Percentiles rank a stretch among this genome's conserved stretches.
These are phyloP conservation scores for Echinometra lucunter DNA, from an alignment of 53 echinoderm and acorn worm species.

Conservation along the genomic window DNA sequence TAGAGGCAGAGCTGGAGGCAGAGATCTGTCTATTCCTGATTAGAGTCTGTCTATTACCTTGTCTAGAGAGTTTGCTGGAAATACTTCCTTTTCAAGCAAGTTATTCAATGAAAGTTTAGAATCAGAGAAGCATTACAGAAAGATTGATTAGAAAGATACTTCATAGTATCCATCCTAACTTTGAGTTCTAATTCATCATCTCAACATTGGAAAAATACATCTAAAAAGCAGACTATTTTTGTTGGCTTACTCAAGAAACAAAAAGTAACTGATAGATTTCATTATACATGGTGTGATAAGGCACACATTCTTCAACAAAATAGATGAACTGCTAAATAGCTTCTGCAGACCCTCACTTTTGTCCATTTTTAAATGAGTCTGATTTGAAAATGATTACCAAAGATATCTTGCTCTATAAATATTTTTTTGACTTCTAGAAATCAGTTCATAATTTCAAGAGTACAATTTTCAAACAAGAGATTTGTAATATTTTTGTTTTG, in stretches of 20 bases:
- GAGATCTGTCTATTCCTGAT: slow-evolving; percentile 27
- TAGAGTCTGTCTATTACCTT: slow-evolving; percentile 23
- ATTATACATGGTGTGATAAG: neutral
- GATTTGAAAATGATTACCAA: neutral
- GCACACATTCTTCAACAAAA: neutral
- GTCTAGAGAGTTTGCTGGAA: slow-evolving; percentile 63
- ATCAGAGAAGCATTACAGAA: neutral
- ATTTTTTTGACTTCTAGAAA: neutral
- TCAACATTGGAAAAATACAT: neutral
- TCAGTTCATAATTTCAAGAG: neutral
- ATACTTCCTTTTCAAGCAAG: neutral
- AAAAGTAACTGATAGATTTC: neutral
- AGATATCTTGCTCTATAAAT: neutral
- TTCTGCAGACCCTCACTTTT: neutral
- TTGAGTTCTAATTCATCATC: neutral
- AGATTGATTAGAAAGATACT: neutral
- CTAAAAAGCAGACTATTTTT: neutral
- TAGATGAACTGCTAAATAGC: neutral
- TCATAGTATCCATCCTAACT: neutral
- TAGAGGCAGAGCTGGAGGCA: slow-evolving; percentile 42
- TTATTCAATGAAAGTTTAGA: neutral
- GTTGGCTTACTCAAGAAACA: neutral
- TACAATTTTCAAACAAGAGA: too few species aligned
- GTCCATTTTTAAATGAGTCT: neutral
- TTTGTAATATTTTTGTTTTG: neutral